phyloP scores from a whole-genome alignment of 1,140 invertebrate species.

The Camponotus floridanus region DNA sequence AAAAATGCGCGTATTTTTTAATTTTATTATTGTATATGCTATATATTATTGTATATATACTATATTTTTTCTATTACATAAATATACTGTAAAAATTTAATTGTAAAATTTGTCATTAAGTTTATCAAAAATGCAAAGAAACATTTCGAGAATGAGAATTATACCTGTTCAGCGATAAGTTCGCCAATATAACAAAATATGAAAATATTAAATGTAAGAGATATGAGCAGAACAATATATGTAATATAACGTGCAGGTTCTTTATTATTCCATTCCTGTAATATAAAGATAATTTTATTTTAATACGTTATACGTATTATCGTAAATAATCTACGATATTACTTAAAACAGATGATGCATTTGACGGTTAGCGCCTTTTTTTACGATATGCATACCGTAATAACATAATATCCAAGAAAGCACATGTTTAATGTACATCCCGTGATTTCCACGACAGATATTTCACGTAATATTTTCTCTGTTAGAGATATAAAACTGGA shows the following conservation, averaged over 20 bases:
- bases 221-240: constrained; percentile 63
- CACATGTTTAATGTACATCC: constrained; percentile 64
- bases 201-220: constrained; percentile 74
- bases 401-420: constrained; percentile 65
- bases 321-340: constrained; percentile 10
- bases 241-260: constrained; percentile 61
- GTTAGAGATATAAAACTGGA: constrained; percentile 64
- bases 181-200: constrained; percentile 78
- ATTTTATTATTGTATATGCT: neutral
- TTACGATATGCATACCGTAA: constrained; percentile 61
- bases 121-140: neutral
- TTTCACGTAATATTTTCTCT: constrained; percentile 56
- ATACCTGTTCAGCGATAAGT: constrained; percentile 69
- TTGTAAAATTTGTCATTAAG: neutral
- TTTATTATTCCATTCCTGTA: constrained; percentile 69
- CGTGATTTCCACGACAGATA: constrained; percentile 74
- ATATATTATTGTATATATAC: neutral
- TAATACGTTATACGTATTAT: neutral
- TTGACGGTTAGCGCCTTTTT: constrained; percentile 35
- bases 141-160: neutral
- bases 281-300: neutral
- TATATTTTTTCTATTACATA: neutral
- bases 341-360: neutral
- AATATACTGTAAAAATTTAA: neutral
- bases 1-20: neutral